phyloP scores from a whole-genome alignment of 2,888 invertebrate species.

The Philereme vetulata region DNA sequence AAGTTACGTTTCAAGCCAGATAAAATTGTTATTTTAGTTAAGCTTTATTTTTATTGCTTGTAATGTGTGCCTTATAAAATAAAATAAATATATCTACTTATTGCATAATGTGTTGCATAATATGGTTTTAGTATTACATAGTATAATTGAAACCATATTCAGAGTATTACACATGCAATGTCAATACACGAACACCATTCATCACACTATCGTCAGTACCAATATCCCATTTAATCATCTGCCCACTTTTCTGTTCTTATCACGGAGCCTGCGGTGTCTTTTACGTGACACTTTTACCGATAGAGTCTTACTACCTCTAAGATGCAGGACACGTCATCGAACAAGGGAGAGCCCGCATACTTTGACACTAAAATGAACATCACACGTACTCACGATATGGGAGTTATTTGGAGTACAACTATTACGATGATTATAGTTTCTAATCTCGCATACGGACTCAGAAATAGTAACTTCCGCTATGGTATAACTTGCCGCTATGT shows the following conservation, averaged over 20 bases:
- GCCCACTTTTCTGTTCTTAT: constrained; percentile 46
- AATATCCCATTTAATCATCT: constrained; percentile 35
- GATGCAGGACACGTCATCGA: constrained; percentile 55
- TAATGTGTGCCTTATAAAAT: too few species aligned
- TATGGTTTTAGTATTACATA: too few species aligned
- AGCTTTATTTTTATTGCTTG: too few species aligned
- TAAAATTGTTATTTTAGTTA: too few species aligned
- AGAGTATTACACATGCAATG: background rate
- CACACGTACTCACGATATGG: constrained; percentile 14
- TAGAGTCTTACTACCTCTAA: constrained; percentile 36
- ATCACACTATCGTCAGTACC: constrained; percentile 23
- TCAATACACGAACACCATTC: constrained; percentile 5
- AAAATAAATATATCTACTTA: too few species aligned
- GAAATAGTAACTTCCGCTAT: too few species aligned
- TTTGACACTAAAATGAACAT: constrained; percentile 22
- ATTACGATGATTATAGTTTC: constrained; percentile 20
- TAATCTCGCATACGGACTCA: too few species aligned
- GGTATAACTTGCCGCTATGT: too few species aligned
- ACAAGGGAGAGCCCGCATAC: constrained; percentile 32
- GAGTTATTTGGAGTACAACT: constrained; percentile 26
- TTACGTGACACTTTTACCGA: constrained; percentile 67
- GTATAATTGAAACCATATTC: too few species aligned
- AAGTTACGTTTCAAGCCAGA: too few species aligned
- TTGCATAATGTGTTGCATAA: too few species aligned
- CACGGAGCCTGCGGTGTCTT: constrained; percentile 47